A percentile compares a stretch with the other conserved stretches of the same genome.
These are phyloP conservation scores for Girardia tigrina DNA, from an alignment of 2,888 invertebrate species.

Conservation along the genomic window DNA sequence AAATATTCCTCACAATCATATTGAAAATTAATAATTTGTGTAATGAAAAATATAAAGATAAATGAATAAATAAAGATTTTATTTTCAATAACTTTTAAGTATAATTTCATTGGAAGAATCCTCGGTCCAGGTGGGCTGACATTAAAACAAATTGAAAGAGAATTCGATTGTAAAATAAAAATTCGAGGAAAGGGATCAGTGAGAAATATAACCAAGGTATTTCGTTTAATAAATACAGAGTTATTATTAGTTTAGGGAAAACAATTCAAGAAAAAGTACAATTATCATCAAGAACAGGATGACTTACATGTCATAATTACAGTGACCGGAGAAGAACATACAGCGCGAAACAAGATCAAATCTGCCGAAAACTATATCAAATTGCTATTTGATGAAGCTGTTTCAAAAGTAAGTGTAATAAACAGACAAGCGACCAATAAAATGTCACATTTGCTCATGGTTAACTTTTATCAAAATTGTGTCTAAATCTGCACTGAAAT, in stretches of 20 bases:
- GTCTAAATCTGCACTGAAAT: background rate
- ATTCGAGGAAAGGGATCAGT: background rate
- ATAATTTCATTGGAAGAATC: background rate
- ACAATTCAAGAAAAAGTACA: background rate
- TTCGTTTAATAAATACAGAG: background rate
- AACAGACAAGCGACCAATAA: background rate
- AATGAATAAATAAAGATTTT: too few relatives aligned
- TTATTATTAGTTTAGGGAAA: background rate
- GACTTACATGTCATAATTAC: conserved; percentile 6
- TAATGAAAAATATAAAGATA: too few relatives aligned
- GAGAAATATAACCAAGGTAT: background rate
- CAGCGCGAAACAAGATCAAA: background rate
- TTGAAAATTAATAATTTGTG: too few relatives aligned
- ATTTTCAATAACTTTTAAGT: too few relatives aligned
- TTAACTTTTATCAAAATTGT: background rate
- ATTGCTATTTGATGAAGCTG: conserved; percentile 16
- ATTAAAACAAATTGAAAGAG: conserved; percentile 11
- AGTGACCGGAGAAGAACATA: background rate
- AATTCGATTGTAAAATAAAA: conserved; percentile 17
- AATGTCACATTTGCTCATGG: background rate
- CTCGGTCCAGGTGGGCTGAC: background rate
- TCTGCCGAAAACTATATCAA: background rate
- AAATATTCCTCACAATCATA: too few relatives aligned
- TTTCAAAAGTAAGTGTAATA: background rate
- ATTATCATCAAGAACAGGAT: background rate